Evolutionary conservation across 2,888 invertebrate genomes (phyloP).

Genomic region (Noctua comes): DNA sequence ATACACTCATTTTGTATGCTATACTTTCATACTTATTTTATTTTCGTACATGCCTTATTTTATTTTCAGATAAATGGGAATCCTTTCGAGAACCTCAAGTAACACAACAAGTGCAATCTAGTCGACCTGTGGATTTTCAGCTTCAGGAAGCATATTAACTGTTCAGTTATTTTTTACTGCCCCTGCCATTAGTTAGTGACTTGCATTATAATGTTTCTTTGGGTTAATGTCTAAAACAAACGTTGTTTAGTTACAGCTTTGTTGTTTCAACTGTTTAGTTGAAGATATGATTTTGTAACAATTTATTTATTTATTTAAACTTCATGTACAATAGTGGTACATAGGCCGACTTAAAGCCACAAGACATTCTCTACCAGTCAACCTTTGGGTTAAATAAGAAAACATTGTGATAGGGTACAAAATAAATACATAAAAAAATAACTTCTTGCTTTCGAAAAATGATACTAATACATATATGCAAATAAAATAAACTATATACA

Average conservation of each 20-base stretch:
- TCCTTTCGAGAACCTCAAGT: constrained; percentile 41
- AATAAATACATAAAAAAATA: too few species aligned
- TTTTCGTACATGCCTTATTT: neutral
- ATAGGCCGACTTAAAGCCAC: too few species aligned
- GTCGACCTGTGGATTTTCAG: constrained; percentile 64
- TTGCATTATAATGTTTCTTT: constrained; percentile 54
- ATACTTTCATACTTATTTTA: neutral
- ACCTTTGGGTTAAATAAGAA: too few species aligned
- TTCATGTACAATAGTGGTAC: too few species aligned
- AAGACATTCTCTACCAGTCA: too few species aligned
- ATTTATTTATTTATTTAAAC: too few species aligned
- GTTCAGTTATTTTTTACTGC: constrained; percentile 64
- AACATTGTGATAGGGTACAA: too few species aligned
- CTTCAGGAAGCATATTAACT: constrained; percentile 65
- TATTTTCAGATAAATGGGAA: neutral
- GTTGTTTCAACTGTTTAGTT: neutral
- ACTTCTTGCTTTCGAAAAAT: too few species aligned
- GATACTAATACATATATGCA: too few species aligned
- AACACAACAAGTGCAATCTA: constrained; percentile 52
- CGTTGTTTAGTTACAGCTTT: neutral
- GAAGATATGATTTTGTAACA: neutral
- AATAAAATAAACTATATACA: too few species aligned
- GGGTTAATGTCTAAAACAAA: constrained; percentile 30
- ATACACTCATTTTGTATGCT: too few species aligned
- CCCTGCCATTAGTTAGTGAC: constrained; percentile 61